Conservation (phyloP, 2,888 invertebrate genomes). For the Volucella bombylans region DNA sequence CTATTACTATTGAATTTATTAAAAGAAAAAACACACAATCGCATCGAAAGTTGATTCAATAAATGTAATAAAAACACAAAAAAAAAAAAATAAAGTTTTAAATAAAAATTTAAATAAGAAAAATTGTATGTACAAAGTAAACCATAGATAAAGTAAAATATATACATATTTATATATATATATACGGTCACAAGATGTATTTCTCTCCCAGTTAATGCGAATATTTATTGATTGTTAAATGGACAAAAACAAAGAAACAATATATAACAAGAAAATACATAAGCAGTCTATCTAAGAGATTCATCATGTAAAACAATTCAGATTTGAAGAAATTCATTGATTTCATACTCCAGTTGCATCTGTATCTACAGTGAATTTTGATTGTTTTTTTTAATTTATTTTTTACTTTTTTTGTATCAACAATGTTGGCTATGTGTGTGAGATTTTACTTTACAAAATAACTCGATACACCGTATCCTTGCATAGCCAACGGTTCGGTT, state of each 20-base stretch:
- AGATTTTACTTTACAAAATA: too few relatives aligned
- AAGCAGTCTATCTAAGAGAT: slow-evolving; percentile 48
- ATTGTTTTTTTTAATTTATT: not conserved
- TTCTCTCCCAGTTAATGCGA: slow-evolving; percentile 67
- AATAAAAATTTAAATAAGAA: slow-evolving; percentile 24
- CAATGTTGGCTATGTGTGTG: too few relatives aligned
- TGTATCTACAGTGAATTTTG: slow-evolving; percentile 10
- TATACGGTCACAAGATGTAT: slow-evolving; percentile 60
- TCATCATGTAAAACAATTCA: slow-evolving; percentile 24
- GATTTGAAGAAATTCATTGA: not conserved
- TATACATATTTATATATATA: slow-evolving; percentile 32
- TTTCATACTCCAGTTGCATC: slow-evolving; percentile 23
- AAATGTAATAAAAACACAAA: slow-evolving; percentile 43
- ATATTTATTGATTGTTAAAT: slow-evolving; percentile 75
- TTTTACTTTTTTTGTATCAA: not conserved
- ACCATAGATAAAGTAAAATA: slow-evolving; percentile 65
- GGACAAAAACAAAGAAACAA: slow-evolving; percentile 44
- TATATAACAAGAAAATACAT: slow-evolving; percentile 11
- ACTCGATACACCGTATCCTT: not conserved
- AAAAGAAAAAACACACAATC: slow-evolving; percentile 49
- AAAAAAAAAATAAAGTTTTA: slow-evolving; percentile 28
- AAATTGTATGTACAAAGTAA: slow-evolving; percentile 68
- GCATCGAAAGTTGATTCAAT: slow-evolving; percentile 59
- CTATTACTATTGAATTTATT: slow-evolving; percentile 38
- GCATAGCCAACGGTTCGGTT: not conserved